phyloP scores from a whole-genome alignment of 1,140 invertebrate genomes.

The Pachypeltis micranthus region DNA sequence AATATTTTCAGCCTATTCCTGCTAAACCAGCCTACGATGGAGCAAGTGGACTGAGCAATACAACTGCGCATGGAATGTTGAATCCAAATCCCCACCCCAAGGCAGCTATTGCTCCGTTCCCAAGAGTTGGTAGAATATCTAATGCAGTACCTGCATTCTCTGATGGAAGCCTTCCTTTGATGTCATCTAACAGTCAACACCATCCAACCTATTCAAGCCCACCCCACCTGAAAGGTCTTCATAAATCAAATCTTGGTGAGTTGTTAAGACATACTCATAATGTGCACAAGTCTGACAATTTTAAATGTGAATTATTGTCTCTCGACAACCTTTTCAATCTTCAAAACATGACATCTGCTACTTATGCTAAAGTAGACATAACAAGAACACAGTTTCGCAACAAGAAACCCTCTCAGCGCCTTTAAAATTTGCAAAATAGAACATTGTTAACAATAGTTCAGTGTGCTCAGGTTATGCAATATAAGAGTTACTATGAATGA shows the following conservation, averaged over 20 bases:
- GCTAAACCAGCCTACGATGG: conserved; percentile 19
- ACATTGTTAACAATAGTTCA: too few relatives aligned
- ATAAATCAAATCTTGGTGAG: neutral
- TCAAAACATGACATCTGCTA: too few relatives aligned
- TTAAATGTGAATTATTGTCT: too few relatives aligned
- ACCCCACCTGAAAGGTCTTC: neutral
- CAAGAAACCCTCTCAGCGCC: too few relatives aligned
- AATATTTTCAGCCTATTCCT: conserved; percentile 19
- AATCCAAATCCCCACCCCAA: conserved; percentile 10
- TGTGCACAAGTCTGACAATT: too few relatives aligned
- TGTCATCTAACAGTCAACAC: conserved; percentile 10
- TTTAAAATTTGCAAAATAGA: too few relatives aligned
- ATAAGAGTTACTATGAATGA: too few relatives aligned
- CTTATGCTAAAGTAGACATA: too few relatives aligned
- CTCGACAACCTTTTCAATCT: too few relatives aligned
- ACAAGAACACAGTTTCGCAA: too few relatives aligned
- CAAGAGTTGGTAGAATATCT: conserved; percentile 3
- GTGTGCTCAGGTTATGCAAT: too few relatives aligned
- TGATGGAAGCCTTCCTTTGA: conserved; percentile 8
- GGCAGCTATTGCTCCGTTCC: neutral
- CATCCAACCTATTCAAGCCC: conserved; percentile 20
- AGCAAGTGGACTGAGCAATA: conserved; percentile 27
- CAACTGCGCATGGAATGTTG: conserved; percentile 19
- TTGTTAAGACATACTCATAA: too few relatives aligned
- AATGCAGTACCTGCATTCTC: conserved; percentile 19